Conservation (phyloP, 2,888 invertebrate genomes). For the Spialia ferax region DNA sequence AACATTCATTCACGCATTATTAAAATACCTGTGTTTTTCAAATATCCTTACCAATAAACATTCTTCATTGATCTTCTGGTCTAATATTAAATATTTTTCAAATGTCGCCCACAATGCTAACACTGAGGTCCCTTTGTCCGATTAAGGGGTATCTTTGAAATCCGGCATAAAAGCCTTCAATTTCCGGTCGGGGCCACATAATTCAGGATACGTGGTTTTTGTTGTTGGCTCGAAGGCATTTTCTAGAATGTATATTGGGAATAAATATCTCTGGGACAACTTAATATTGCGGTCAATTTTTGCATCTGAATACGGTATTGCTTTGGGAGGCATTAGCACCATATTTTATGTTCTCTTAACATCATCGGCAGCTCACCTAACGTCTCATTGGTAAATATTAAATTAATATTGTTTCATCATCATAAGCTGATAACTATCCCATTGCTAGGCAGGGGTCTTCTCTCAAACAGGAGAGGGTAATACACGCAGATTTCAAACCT, state of each 20-base stretch:
- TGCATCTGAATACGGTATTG: too few relatives aligned
- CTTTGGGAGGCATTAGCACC: too few relatives aligned
- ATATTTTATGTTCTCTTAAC: too few relatives aligned
- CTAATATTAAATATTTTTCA: constrained; percentile 14
- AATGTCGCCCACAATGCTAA: constrained; percentile 10
- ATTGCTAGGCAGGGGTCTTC: too few relatives aligned
- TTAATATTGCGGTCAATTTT: not conserved
- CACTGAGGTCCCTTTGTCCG: constrained; percentile 19
- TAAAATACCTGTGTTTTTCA: too few relatives aligned
- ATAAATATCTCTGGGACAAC: constrained; percentile 15
- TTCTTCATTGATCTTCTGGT: not conserved
- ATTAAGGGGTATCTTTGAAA: constrained; percentile 22
- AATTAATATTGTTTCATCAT: too few relatives aligned
- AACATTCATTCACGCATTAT: too few relatives aligned
- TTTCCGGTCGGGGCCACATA: constrained; percentile 12
- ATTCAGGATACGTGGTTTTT: constrained; percentile 28
- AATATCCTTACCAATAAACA: not conserved
- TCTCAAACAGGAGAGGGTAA: too few relatives aligned
- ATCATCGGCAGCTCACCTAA: too few relatives aligned
- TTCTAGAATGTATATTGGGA: constrained; percentile 12
- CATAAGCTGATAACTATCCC: too few relatives aligned
- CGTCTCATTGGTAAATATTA: too few relatives aligned
- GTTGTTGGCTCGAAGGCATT: constrained; percentile 17
- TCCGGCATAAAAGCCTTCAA: constrained; percentile 27
- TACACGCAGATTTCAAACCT: too few relatives aligned